Evolutionary conservation across 2,113 vertebrate species (phyloP).

Genomic region (Panurus biarmicus): DNA sequence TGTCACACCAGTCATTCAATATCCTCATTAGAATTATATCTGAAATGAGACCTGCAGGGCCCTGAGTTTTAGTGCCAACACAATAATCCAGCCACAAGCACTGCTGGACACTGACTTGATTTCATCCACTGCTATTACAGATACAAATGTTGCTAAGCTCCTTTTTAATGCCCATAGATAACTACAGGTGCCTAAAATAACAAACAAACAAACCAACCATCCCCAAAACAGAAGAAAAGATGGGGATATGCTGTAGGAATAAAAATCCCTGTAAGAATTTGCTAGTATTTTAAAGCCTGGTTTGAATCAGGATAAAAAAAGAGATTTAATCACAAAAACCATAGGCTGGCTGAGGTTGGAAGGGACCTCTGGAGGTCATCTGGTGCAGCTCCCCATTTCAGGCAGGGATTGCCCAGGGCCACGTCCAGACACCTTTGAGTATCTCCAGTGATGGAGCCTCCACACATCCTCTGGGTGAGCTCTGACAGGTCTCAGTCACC

Average conservation of each 20-base stretch:
- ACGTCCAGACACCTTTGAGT: background rate
- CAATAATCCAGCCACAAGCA: background rate
- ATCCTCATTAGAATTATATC: constrained; percentile 16
- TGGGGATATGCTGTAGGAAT: rapidly evolving
- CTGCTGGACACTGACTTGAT: background rate
- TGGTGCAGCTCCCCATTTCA: background rate
- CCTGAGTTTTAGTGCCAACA: background rate
- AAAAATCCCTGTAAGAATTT: background rate
- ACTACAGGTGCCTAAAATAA: background rate
- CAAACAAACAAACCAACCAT: background rate
- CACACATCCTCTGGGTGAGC: background rate
- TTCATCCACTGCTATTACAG: background rate
- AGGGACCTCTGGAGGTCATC: background rate
- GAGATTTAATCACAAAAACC: background rate
- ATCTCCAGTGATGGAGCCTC: background rate
- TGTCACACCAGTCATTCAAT: constrained; percentile 52
- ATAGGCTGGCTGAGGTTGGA: background rate
- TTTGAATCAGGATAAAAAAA: background rate
- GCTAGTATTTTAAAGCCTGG: background rate
- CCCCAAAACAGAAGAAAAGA: background rate
- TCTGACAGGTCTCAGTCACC: background rate
- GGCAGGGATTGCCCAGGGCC: background rate
- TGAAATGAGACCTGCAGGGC: constrained; percentile 30
- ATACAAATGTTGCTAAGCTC: background rate
- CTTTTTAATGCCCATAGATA: background rate